Evolutionary conservation across 1,140 invertebrate species (phyloP).

Genomic region (Ganaspis sp.): DNA sequence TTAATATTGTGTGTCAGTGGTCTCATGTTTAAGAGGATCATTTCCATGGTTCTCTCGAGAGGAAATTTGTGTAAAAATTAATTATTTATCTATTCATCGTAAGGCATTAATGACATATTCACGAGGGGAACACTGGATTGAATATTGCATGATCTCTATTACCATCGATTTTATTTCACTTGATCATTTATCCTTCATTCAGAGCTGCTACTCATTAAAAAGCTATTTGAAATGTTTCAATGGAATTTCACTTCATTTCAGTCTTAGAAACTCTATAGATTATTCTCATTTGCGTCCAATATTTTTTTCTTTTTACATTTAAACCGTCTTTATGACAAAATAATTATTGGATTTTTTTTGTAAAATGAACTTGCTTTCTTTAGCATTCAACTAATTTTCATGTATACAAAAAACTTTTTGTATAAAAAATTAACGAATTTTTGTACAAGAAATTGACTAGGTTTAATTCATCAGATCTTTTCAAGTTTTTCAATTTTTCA

Average conservation of each 20-base stretch:
- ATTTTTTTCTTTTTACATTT: no score
- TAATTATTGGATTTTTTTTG: no score
- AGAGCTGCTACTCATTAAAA: neutral
- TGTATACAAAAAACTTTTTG: no score
- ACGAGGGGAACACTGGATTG: neutral
- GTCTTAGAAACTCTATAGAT: neutral
- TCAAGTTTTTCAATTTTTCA: no score
- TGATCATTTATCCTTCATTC: neutral
- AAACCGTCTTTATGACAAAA: no score
- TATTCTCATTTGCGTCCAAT: neutral
- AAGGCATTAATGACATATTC: neutral
- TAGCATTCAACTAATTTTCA: no score
- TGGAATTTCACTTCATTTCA: neutral
- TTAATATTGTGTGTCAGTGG: constrained; percentile 32
- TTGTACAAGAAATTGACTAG: no score
- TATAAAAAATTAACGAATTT: no score
- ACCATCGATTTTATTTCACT: neutral
- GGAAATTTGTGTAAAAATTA: constrained; percentile 18
- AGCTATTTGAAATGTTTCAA: neutral
- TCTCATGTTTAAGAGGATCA: neutral
- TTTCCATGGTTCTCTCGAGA: neutral
- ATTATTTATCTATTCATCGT: neutral
- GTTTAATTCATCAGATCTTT: no score
- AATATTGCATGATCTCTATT: constrained; percentile 12
- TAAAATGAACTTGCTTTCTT: no score